Percentiles rank a stretch among this genome's conserved stretches.
phyloP scores from a whole-genome alignment of 2,888 invertebrate genomes.

The Cantharis nigra region DNA sequence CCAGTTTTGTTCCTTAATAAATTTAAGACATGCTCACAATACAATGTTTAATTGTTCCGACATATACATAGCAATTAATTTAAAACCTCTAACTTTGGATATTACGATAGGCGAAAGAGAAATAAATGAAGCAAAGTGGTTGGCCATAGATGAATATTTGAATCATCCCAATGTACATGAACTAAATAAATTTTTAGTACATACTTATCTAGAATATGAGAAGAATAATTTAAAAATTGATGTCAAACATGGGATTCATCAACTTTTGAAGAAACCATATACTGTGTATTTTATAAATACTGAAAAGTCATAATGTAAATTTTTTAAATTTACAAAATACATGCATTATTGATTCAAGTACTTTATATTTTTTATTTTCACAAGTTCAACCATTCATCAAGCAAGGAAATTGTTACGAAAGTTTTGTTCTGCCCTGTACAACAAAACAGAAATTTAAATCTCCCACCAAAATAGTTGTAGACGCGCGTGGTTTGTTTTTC shows the following conservation, averaged over 20 bases:
- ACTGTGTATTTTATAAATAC: slow-evolving; percentile 46
- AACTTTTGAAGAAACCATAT: slow-evolving; percentile 57
- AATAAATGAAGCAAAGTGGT: slow-evolving; percentile 81
- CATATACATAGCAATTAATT: slow-evolving; percentile 77
- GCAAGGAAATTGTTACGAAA: neutral
- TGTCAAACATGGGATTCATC: slow-evolving; percentile 59
- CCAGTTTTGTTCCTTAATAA: slow-evolving; percentile 75
- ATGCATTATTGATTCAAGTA: neutral
- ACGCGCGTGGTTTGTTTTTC: neutral
- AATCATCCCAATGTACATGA: slow-evolving; percentile 73
- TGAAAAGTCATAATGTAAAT: neutral
- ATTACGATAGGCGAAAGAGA: slow-evolving; percentile 76
- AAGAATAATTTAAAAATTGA: slow-evolving; percentile 65
- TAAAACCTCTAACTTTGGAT: slow-evolving; percentile 67
- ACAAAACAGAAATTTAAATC: neutral
- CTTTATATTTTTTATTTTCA: neutral
- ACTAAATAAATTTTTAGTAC: slow-evolving; percentile 70
- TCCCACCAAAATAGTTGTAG: neutral
- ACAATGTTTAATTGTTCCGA: slow-evolving; percentile 84
- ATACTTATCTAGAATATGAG: slow-evolving; percentile 68
- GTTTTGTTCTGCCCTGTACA: neutral
- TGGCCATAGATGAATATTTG: slow-evolving; percentile 75
- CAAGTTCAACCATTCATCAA: too few relatives aligned
- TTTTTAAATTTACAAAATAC: neutral
- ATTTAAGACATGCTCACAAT: slow-evolving; percentile 77